These are phyloP conservation scores for Calvadosia cruxmelitensis DNA, from an alignment of 30 jellyfish, hydroid and myxozoan species.

Conservation along the genomic window DNA sequence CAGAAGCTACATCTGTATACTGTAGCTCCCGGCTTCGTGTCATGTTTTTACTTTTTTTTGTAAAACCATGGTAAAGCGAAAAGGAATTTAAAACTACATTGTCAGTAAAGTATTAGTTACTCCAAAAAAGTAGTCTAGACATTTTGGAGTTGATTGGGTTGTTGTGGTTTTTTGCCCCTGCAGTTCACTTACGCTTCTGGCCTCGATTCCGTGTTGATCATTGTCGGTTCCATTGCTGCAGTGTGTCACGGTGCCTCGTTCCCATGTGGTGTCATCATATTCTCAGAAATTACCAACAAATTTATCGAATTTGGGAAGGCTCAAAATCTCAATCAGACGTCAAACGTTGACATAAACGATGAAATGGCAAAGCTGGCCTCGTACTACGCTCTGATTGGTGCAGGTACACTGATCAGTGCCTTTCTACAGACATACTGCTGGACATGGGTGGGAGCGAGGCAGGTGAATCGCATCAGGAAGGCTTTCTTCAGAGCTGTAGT, in stretches of 20 bases:
- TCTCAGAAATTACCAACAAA: not conserved
- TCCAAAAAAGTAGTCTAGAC: too few relatives aligned
- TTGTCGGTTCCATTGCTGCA: not conserved
- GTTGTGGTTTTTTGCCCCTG: too few relatives aligned
- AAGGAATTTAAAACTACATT: too few relatives aligned
- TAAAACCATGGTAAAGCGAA: too few relatives aligned
- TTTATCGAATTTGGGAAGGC: not conserved
- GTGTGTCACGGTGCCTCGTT: not conserved
- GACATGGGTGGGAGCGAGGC: not conserved
- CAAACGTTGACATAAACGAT: not conserved
- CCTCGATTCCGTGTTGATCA: not conserved
- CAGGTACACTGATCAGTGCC: not conserved
- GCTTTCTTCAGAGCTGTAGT: not conserved
- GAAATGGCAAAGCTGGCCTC: not conserved
- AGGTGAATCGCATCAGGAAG: not conserved
- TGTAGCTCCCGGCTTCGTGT: too few relatives aligned
- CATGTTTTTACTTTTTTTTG: too few relatives aligned
- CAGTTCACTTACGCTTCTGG: not conserved
- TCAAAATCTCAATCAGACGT: not conserved
- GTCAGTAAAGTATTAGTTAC: too few relatives aligned
- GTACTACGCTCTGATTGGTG: not conserved
- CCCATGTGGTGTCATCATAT: not conserved
- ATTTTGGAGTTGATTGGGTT: too few relatives aligned
- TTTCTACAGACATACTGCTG: not conserved
- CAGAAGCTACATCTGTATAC: too few relatives aligned